Conservation (phyloP, 2,797 vertebrate genomes). For the Scolopax bukidnonensis region DNA sequence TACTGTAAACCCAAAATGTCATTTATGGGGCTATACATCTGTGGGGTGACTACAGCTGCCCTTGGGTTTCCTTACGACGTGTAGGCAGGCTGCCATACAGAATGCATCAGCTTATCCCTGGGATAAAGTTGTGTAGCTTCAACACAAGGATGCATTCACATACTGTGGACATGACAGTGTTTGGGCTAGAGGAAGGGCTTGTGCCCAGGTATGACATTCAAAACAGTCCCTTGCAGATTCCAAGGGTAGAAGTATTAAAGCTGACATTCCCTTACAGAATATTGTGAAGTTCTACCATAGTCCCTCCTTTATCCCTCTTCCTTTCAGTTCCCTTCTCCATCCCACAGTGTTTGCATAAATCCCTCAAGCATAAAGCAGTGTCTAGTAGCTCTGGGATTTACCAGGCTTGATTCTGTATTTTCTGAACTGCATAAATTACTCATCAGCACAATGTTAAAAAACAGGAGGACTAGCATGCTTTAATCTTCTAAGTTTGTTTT, state of each 20-base stretch:
- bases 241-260: neutral
- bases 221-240: neutral
- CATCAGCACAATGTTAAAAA: neutral
- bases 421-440: neutral
- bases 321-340: neutral
- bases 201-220: neutral
- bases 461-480: fast-evolving
- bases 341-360: neutral
- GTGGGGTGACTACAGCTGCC: neutral
- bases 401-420: neutral
- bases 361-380: neutral
- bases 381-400: neutral
- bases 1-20: neutral
- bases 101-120: fast-evolving
- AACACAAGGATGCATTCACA: neutral
- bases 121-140: neutral
- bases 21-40: neutral
- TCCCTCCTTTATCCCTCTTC: neutral
- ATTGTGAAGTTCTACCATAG: neutral
- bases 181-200: neutral
- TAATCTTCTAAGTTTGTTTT: neutral
- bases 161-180: fast-evolving
- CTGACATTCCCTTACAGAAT: neutral
- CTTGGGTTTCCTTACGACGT: fast-evolving
- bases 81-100: neutral